These are phyloP conservation scores for Galaxea fascicularis DNA, from an alignment of 92 coral and sea anemone species.

Conservation along the genomic window DNA sequence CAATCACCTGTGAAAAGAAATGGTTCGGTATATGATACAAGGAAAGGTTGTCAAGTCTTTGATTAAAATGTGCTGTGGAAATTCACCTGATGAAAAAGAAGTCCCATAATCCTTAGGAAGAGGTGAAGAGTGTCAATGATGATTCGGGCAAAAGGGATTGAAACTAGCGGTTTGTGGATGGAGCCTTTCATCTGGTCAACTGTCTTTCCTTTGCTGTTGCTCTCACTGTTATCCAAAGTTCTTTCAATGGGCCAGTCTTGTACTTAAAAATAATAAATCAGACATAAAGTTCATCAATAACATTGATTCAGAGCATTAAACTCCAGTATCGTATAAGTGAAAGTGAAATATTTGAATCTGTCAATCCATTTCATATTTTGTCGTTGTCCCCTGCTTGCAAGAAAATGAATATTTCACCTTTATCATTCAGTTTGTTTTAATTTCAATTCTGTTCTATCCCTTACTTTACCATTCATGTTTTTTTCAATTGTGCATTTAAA, in stretches of 20 bases:
- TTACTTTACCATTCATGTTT: no score
- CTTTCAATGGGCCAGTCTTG: constrained; percentile 32
- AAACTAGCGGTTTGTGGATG: constrained; percentile 9
- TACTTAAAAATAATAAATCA: constrained; percentile 3
- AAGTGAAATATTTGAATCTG: no score
- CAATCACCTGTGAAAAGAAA: not conserved
- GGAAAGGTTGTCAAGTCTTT: no score
- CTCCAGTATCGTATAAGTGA: no score
- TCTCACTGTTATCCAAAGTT: not conserved
- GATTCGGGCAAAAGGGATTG: constrained; percentile 14
- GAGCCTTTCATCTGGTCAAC: constrained; percentile 8
- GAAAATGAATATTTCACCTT: no score
- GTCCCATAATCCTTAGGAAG: constrained; percentile 23
- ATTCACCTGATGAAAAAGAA: constrained; percentile 23
- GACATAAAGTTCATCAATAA: not conserved
- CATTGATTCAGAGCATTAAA: no score
- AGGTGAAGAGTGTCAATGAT: constrained; percentile 30
- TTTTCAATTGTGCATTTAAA: not conserved
- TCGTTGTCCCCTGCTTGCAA: no score
- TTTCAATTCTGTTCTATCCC: no score
- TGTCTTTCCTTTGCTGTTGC: not conserved
- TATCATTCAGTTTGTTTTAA: no score
- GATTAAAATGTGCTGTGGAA: no score
- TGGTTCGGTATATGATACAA: no score
- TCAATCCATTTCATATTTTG: no score